phyloP scores from a whole-genome alignment of 1,140 invertebrate genomes.

The Cephus cinctus region DNA sequence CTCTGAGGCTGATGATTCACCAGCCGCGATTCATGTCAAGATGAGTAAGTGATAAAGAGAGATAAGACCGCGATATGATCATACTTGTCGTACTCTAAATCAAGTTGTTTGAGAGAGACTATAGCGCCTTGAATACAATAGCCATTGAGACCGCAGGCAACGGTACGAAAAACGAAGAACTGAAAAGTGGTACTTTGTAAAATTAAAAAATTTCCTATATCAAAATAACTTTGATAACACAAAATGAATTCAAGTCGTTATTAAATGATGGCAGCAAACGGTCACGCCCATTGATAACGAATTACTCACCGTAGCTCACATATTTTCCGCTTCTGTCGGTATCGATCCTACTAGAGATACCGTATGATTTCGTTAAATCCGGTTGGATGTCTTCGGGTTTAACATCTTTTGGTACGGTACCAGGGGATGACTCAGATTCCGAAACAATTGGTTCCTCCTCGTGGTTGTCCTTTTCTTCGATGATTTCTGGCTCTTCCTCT shows the following conservation, averaged over 20 bases:
- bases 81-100: too few species aligned
- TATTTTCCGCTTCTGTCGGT: slow-evolving; percentile 34
- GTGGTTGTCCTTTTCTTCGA: neutral
- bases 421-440: neutral
- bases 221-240: too few species aligned
- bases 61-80: slow-evolving; percentile 27
- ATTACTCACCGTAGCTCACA: slow-evolving; percentile 48
- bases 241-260: too few species aligned
- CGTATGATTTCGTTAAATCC: neutral
- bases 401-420: neutral
- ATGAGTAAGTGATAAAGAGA: slow-evolving; percentile 41
- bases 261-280: too few species aligned
- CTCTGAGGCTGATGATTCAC: slow-evolving; percentile 25
- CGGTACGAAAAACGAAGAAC: too few species aligned
- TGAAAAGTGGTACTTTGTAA: too few species aligned
- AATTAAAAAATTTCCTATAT: too few species aligned
- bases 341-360: slow-evolving; percentile 9
- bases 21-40: slow-evolving; percentile 28
- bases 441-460: neutral
- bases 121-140: too few species aligned
- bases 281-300: slow-evolving; percentile 47
- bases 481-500: neutral
- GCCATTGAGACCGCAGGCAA: too few species aligned
- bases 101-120: too few species aligned
- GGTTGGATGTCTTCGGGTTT: neutral